These are phyloP conservation scores for Neoarius graeffei DNA, from an alignment of 2,113 vertebrate genomes.

Conservation along the genomic window DNA sequence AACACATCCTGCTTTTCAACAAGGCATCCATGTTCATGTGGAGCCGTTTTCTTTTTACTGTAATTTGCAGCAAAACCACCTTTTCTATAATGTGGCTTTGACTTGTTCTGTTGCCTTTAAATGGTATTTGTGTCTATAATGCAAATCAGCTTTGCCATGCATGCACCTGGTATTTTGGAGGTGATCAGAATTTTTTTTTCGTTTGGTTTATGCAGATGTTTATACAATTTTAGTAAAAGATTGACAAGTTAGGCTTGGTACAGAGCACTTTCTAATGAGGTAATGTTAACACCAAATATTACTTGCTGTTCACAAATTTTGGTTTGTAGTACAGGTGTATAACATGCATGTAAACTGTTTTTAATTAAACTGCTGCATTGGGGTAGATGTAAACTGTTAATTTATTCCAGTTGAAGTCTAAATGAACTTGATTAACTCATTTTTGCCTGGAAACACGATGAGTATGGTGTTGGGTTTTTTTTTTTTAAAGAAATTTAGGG, in stretches of 20 bases:
- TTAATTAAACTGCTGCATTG: not conserved
- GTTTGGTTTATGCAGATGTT: not conserved
- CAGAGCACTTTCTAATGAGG: too few species aligned
- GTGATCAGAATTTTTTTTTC: too few species aligned
- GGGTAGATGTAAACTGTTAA: not conserved
- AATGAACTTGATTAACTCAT: not conserved
- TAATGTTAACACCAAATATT: not conserved
- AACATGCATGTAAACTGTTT: not conserved
- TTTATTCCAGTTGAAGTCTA: not conserved
- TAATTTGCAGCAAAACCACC: not conserved
- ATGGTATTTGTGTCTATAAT: too few species aligned
- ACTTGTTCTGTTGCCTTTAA: not conserved
- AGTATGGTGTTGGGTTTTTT: not conserved
- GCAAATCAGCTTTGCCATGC: too few species aligned
- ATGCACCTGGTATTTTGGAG: not conserved
- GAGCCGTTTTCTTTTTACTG: too few species aligned
- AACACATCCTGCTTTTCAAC: not conserved
- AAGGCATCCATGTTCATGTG: too few species aligned
- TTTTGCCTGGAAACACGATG: not conserved
- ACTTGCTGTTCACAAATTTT: not conserved
- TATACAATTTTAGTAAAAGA: not conserved
- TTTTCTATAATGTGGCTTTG: not conserved
- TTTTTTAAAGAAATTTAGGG: constrained; percentile 43
- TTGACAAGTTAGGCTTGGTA: not conserved
- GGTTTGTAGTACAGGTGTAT: not conserved